Evolutionary conservation across 2,113 vertebrate species (phyloP).

Genomic region (Neomonachus schauinslandi): DNA sequence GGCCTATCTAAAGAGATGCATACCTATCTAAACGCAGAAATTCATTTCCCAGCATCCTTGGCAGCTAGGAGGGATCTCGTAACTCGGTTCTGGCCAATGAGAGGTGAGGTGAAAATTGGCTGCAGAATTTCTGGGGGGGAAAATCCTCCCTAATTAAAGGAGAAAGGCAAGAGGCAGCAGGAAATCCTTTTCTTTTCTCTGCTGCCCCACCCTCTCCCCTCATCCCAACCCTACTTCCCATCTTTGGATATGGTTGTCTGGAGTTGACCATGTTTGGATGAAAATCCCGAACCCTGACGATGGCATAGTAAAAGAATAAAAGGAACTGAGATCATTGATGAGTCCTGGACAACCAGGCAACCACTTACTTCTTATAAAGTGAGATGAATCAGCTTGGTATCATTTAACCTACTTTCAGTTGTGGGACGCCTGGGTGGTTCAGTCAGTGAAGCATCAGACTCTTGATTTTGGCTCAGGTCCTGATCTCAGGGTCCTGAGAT

Average conservation of each 20-base stretch:
- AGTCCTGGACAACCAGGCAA: background rate
- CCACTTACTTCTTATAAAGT: background rate
- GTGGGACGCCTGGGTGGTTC: no score
- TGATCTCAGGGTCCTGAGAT: background rate
- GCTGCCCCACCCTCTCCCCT: rapidly evolving
- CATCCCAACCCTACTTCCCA: background rate
- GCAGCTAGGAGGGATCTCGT: background rate
- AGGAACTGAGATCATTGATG: background rate
- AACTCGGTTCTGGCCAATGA: background rate
- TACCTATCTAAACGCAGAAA: background rate
- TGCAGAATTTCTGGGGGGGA: background rate
- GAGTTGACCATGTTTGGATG: background rate
- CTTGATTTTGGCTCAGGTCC: background rate
- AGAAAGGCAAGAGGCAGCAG: background rate
- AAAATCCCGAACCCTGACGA: background rate
- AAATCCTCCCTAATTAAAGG: background rate
- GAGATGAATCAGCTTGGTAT: no score
- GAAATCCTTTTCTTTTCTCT: no score
- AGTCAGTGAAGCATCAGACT: background rate
- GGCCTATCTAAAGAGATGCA: background rate
- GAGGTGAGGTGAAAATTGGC: background rate
- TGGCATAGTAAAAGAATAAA: background rate
- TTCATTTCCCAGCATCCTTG: background rate
- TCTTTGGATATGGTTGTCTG: background rate
- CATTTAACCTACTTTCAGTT: background rate